phyloP scores from a whole-genome alignment of 2,113 vertebrate genomes.

The Ursus arctos region DNA sequence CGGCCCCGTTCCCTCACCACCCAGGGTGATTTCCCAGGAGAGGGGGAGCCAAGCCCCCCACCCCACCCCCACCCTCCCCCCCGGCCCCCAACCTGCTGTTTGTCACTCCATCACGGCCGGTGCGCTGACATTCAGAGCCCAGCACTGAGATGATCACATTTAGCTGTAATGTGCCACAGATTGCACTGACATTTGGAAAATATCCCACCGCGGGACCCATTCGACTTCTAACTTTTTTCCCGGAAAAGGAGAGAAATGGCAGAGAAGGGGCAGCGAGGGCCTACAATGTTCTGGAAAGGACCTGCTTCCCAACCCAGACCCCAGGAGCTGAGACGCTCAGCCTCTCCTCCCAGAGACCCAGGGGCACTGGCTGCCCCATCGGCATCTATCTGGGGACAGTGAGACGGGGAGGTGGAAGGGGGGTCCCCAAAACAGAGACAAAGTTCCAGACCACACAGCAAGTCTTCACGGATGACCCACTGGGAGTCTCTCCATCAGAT shows the following conservation, averaged over 20 bases:
- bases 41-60: slow-evolving; percentile 54
- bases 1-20: slow-evolving; percentile 52
- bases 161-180: slow-evolving; percentile 87
- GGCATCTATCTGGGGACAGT: not conserved
- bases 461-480: not conserved
- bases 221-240: slow-evolving; percentile 84
- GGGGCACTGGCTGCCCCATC: not conserved
- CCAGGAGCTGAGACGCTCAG: not conserved
- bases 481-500: not conserved
- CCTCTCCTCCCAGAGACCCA: not conserved
- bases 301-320: not conserved
- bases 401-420: rapidly evolving
- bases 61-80: slow-evolving; percentile 29
- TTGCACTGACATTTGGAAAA: slow-evolving; percentile 90
- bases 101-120: slow-evolving; percentile 83
- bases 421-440: not conserved
- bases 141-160: slow-evolving; percentile 84
- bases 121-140: slow-evolving; percentile 87
- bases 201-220: slow-evolving; percentile 87
- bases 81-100: slow-evolving; percentile 80
- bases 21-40: slow-evolving; percentile 83
- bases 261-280: not conserved
- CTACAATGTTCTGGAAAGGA: not conserved
- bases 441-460: not conserved
- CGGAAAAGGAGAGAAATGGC: slow-evolving; percentile 71